These are phyloP conservation scores for Oryzias melastigma DNA, from an alignment of 2,113 vertebrate genomes.

Conservation along the genomic window DNA sequence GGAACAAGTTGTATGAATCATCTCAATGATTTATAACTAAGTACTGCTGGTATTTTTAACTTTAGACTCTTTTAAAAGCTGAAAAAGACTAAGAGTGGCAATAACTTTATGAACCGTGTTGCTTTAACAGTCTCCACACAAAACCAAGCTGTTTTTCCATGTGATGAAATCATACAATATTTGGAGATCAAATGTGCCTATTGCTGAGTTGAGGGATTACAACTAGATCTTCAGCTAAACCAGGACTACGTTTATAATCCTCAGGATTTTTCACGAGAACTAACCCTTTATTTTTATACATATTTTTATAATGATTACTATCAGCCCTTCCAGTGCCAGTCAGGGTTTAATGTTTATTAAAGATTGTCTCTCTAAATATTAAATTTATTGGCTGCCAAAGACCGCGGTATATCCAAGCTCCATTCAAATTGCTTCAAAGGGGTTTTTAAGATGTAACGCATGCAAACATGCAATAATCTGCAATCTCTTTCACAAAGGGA, in stretches of 20 bases:
- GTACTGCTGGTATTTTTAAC: too few species aligned
- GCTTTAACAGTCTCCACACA: neutral
- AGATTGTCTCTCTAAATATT: neutral
- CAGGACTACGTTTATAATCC: neutral
- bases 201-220: neutral
- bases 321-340: neutral
- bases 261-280: neutral
- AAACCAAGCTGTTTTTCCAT: neutral
- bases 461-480: neutral
- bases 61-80: too few species aligned
- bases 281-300: neutral
- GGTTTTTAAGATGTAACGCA: neutral
- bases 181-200: neutral
- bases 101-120: neutral
- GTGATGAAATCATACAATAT: neutral
- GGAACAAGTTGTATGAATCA: too few species aligned
- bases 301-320: neutral
- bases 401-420: neutral
- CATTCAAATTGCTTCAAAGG: neutral
- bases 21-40: too few species aligned
- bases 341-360: neutral
- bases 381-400: conserved; percentile 1
- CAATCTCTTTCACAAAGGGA: neutral
- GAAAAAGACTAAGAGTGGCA: too few species aligned
- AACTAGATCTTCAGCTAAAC: neutral